Base-by-base conservation (phyloP, 2,888 invertebrate genomes). In the Dolomedes plantarius region DNA sequence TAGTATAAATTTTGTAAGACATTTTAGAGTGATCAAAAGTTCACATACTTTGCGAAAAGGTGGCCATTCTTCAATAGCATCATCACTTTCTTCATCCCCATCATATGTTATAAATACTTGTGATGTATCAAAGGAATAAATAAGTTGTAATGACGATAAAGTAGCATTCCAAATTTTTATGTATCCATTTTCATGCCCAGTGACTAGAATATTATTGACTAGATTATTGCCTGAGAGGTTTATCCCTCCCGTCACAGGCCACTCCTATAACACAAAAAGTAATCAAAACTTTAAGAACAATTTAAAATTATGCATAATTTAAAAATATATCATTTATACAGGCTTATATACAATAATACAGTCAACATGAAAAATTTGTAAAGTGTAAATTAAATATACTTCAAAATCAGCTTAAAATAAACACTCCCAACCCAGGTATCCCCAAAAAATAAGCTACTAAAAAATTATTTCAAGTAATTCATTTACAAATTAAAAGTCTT, bases 101-200 rank as follows among this genome's bases (percentile, higher is more conserved):
- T 86, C 86, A 65, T 79, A 75, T 0, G 90, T 90, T 68, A 89
- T 89, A 88, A 92, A 92, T 65, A 91, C 88, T 36, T 89, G 89
- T 75, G 91, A 89, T n/a, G 92, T 91, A 72, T 89, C 90, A 75
- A 92, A 73, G 9, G 71, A 56, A 62, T 81, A 88, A 56, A 98
- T 93, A 0, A 97, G 96, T 13, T 94, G 94, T 90, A 98, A 93
- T 50, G 95, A 94, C 1, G 96, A 95, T 3, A 94, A 94, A 27
- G 95, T 95, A 31, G 96, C 96, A 92, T 97, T 95, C 98, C 99
- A 99, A 92, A 99, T 97, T 87, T 97, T 93, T 0, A 99, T 95
- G 1, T 97, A 96, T 13, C 99, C 99, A 92, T 99, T 98, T 92
- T 99, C 98, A 92, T 99, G 99, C 0, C 98, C 98, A 6, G 97